Evolutionary conservation across 2,113 vertebrate genomes (phyloP), one percentile per base, ranked within the genome.

Genomic region (Motacilla tschutschensis): DNA sequence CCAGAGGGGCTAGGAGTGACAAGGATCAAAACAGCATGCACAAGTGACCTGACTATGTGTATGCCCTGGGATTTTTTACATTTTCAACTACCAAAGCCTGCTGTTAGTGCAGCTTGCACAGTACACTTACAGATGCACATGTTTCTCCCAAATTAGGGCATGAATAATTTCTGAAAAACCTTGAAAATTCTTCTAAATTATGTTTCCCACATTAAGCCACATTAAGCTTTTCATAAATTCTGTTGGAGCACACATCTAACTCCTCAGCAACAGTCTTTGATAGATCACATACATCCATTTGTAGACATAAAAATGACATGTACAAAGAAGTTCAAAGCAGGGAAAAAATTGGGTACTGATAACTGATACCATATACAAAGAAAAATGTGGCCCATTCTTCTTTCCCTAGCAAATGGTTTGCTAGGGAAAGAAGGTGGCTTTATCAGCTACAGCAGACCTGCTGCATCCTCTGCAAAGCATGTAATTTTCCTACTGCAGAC

Each of bases 91-190:
- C 9, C 3, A 24, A 81, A 88, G 8, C 26, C 47, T 46, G 14
- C n/a, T 24, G 22, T 20, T 29, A 58, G 9, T 0, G 1, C 33
- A 51, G 31, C 22, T 59, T 53, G 35, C 22, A 47, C 21, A 48
- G 33, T 11, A 50, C 17, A 8, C 14, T 51, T 28, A 55, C 13
- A 54, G 7, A 44, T 5, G 13, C 11, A 26, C 0, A 0, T 0
- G 14, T 47, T 72, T 47, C 14, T 73, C 40, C 12, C n/a, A 38
- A 31, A 25, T 46, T n/a, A 78, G 16, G 10, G 26, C 50, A 53
- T n/a, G 14, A 51, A 29, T 1, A 0, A n/a, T 53, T 81, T 60
- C 53, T 67, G 53, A 16, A 73, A 85, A 83, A 46, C 5, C 20
- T 62, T 74, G 53, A 74, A 79, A 85, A 80, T 59, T 66, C 55